Percentiles rank a stretch among this genome's conserved stretches.
These are phyloP conservation scores for Megalops atlanticus DNA, from an alignment of 2,113 vertebrate species.

Conservation along the genomic window DNA sequence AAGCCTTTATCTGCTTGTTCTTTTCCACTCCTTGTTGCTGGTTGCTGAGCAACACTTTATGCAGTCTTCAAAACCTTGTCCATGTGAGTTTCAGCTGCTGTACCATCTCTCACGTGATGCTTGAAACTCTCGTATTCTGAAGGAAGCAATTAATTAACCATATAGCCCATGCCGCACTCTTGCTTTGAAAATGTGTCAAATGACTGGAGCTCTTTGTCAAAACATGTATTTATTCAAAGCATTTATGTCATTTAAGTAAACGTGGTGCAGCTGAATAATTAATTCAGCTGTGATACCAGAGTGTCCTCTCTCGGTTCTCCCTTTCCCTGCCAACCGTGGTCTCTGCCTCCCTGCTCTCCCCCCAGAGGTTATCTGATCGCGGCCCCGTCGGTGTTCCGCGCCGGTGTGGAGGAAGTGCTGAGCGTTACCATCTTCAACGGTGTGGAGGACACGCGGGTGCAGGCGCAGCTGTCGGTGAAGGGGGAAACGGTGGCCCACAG, in stretches of 20 bases:
- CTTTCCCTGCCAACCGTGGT: not conserved
- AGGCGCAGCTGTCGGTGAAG: slow-evolving; percentile 83
- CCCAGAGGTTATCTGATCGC: slow-evolving; percentile 86
- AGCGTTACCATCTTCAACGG: slow-evolving; percentile 89
- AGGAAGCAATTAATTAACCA: too few relatives aligned
- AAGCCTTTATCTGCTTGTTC: not conserved
- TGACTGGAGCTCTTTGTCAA: too few relatives aligned
- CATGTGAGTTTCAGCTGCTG: too few relatives aligned
- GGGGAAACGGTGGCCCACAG: slow-evolving; percentile 77
- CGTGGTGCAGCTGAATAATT: not conserved
- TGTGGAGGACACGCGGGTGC: slow-evolving; percentile 76
- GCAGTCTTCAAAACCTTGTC: too few relatives aligned
- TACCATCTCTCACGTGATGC: too few relatives aligned
- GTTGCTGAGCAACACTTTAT: not conserved
- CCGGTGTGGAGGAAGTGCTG: slow-evolving; percentile 82
- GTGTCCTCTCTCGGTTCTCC: not conserved
- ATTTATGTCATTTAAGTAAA: not conserved
- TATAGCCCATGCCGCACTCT: too few relatives aligned
- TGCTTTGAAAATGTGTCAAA: too few relatives aligned
- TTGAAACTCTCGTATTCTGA: too few relatives aligned
- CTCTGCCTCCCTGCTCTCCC: slow-evolving; percentile 14
- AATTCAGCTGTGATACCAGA: not conserved
- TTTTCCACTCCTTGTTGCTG: not conserved
- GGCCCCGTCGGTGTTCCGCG: slow-evolving; percentile 84
- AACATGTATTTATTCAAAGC: not conserved